phyloP scores from a whole-genome alignment of 2,888 invertebrate species.

The Bellardia pandia region DNA sequence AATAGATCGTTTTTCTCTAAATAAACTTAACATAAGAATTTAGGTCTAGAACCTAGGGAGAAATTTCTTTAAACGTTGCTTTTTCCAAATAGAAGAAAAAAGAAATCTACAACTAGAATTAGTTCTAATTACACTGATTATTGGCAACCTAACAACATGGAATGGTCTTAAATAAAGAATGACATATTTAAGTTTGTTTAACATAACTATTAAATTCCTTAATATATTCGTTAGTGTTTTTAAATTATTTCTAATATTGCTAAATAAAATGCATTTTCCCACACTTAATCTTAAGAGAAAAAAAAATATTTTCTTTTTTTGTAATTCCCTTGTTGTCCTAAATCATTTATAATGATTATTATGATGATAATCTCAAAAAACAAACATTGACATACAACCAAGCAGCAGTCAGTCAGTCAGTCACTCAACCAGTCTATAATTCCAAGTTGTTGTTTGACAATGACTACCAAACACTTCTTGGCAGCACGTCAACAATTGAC shows the following conservation, averaged over 20 bases:
- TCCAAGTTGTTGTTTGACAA: constrained; percentile 53
- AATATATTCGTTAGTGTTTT: too few relatives aligned
- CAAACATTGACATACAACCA: constrained; percentile 58
- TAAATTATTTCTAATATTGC: constrained; percentile 1
- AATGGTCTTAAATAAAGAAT: too few relatives aligned
- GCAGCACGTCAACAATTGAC: constrained; percentile 68
- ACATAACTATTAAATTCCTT: too few relatives aligned
- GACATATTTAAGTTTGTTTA: too few relatives aligned
- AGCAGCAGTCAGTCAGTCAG: constrained; percentile 13
- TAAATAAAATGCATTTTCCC: constrained; percentile 43
- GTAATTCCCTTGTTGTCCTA: constrained; percentile 42
- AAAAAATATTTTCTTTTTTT: neutral
- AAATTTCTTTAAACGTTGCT: too few relatives aligned
- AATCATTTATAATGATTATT: constrained; percentile 62
- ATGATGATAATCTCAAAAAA: constrained; percentile 58
- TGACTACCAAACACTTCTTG: constrained; percentile 64
- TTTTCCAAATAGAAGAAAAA: too few relatives aligned
- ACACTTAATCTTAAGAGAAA: constrained; percentile 34
- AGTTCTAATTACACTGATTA: too few relatives aligned
- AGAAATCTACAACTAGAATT: too few relatives aligned
- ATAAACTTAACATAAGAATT: too few relatives aligned
- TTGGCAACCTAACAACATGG: too few relatives aligned
- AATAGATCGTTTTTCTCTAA: too few relatives aligned
- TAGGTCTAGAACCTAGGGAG: too few relatives aligned
- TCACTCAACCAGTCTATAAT: constrained; percentile 31